Evolutionary conservation across 2,888 invertebrate genomes (phyloP).

Genomic region (Acrocyrtus sp.): DNA sequence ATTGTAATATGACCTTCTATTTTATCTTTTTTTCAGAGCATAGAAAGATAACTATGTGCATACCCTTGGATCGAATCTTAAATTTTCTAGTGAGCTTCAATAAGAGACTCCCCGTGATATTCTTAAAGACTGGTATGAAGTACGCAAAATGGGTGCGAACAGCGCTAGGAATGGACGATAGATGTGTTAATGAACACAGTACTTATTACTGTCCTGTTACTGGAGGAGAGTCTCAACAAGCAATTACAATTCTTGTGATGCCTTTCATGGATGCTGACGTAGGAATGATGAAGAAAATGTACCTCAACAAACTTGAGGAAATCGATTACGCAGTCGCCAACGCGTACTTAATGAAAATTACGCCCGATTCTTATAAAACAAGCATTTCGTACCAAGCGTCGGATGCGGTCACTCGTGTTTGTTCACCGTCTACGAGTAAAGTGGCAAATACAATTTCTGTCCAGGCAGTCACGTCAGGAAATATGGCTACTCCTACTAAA

Average conservation of each 20-base stretch:
- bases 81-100: conserved; percentile 83
- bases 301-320: conserved; percentile 73
- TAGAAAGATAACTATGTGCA: conserved; percentile 71
- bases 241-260: conserved; percentile 82
- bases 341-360: conserved; percentile 74
- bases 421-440: too few species aligned
- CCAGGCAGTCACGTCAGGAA: background rate
- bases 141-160: conserved; percentile 78
- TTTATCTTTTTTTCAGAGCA: conserved; percentile 68
- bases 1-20: conserved; percentile 32
- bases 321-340: conserved; percentile 81
- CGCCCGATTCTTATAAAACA: conserved; percentile 12
- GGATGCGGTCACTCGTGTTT: too few species aligned
- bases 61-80: conserved; percentile 77
- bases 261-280: conserved; percentile 75
- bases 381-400: conserved; percentile 7
- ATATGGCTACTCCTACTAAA: background rate
- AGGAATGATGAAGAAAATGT: conserved; percentile 74
- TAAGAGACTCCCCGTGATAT: conserved; percentile 80
- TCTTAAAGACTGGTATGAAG: conserved; percentile 78
- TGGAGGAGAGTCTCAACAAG: conserved; percentile 71
- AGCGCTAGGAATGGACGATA: conserved; percentile 76
- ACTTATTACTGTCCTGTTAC: conserved; percentile 70
- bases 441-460: background rate
- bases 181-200: conserved; percentile 64